These are phyloP conservation scores for Blastomussa wellsi DNA, from an alignment of 92 coral and sea anemone genomes.

Conservation along the genomic window DNA sequence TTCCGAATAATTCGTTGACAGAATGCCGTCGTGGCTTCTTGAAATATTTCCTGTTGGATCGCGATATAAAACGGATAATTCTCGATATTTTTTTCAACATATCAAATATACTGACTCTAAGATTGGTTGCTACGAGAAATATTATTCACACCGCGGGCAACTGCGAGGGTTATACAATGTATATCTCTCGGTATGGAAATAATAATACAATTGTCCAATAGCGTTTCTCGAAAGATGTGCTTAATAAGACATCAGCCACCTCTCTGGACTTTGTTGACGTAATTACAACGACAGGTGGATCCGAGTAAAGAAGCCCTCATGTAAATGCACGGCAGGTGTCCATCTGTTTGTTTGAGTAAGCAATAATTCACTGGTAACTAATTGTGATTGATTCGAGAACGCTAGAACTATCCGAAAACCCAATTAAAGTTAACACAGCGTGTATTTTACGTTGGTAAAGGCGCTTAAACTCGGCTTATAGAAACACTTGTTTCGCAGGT, in stretches of 20 bases:
- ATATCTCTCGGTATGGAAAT: constrained; percentile 16
- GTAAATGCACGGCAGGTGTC: constrained; percentile 28
- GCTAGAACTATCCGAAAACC: background rate
- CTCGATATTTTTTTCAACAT: constrained; percentile 1
- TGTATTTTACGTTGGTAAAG: background rate
- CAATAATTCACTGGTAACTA: background rate
- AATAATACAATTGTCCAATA: constrained; percentile 12
- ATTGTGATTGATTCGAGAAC: background rate
- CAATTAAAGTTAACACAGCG: background rate
- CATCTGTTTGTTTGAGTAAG: constrained; percentile 7
- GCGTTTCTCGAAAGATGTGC: background rate
- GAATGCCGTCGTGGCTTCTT: background rate
- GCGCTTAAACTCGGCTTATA: background rate
- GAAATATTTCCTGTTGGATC: background rate
- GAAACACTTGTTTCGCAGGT: background rate
- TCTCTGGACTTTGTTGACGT: background rate
- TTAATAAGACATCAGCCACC: background rate
- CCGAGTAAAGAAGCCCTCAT: background rate
- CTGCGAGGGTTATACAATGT: background rate
- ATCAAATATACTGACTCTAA: background rate
- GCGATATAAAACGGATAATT: constrained; percentile 9
- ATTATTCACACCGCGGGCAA: constrained; percentile 1
- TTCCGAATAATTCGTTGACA: background rate
- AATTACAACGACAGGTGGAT: constrained; percentile 23
- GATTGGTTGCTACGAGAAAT: constrained; percentile 27